A percentile compares a stretch with the other conserved stretches of the same genome.
Evolutionary conservation across 1,140 invertebrate species (phyloP).

Genomic region (Lamellibrachia luymesi): DNA sequence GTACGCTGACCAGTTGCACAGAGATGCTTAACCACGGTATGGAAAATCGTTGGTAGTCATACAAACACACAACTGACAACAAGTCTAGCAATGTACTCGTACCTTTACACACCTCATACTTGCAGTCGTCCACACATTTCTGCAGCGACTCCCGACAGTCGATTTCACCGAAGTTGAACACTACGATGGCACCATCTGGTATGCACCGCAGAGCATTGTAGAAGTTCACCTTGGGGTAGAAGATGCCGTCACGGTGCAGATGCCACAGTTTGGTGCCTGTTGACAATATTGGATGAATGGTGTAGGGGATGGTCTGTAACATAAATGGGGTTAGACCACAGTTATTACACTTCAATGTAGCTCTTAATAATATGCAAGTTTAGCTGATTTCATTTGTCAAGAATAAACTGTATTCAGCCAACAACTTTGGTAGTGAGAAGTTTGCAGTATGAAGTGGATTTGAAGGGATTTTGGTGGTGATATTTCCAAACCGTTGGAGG

Average conservation of each 20-base stretch:
- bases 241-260: not conserved
- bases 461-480: too few species aligned
- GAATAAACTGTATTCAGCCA: too few species aligned
- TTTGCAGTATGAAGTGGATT: too few species aligned
- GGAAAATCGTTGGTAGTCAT: too few species aligned
- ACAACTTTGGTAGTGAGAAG: too few species aligned
- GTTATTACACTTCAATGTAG: too few species aligned
- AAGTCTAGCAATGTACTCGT: not conserved
- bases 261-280: conserved; percentile 22
- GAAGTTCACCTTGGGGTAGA: conserved; percentile 18
- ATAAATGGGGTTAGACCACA: not conserved
- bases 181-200: conserved; percentile 15
- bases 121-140: conserved; percentile 10
- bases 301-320: not conserved
- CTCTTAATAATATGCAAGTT: not conserved
- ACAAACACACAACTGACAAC: too few species aligned
- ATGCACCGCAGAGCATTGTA: conserved; percentile 3
- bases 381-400: too few species aligned
- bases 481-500: too few species aligned
- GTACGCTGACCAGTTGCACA: too few species aligned
- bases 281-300: conserved; percentile 17
- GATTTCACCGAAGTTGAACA: conserved; percentile 22
- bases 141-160: conserved; percentile 11
- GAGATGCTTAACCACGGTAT: too few species aligned
- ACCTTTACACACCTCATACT: conserved; percentile 11